Evolutionary conservation across 30 jellyfish, hydroid and myxozoan species (phyloP).

Genomic region (Phacellophora camtschatica): DNA sequence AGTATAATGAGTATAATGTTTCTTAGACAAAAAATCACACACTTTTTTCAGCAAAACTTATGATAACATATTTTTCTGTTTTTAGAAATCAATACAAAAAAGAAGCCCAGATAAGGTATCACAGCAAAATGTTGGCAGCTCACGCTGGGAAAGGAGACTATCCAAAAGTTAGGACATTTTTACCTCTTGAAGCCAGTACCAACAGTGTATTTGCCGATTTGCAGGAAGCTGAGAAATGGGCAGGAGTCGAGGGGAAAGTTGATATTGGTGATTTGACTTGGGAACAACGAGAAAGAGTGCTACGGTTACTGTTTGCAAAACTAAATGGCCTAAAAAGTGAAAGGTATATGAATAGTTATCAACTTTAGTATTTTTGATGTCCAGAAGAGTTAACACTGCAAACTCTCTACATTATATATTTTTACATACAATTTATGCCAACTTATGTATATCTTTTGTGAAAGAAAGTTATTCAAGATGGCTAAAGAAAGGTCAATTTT

Average conservation of each 20-base stretch:
- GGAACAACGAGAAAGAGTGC: constrained; percentile 94
- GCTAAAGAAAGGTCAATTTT: no score
- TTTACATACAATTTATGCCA: no score
- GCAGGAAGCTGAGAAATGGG: constrained; percentile 86
- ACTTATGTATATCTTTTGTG: no score
- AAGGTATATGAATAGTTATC: no score
- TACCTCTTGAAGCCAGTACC: constrained; percentile 68
- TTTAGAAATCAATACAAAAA: constrained; percentile 71
- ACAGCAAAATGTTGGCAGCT: constrained; percentile 82
- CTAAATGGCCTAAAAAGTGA: constrained; percentile 70
- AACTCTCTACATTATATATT: no score
- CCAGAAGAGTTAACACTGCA: no score
- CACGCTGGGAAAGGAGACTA: constrained; percentile 87
- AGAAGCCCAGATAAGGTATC: constrained; percentile 79
- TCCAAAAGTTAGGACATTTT: constrained; percentile 84
- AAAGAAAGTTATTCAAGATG: no score
- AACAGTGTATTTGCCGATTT: constrained; percentile 80
- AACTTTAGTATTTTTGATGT: no score
- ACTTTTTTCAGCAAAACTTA: not conserved
- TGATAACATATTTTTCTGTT: not conserved
- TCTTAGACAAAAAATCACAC: not conserved
- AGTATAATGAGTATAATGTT: not conserved
- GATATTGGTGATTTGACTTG: constrained; percentile 83
- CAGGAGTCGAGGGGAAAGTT: constrained; percentile 63
- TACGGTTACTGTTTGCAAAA: constrained; percentile 86